A percentile compares a stretch with the other conserved stretches of the same genome.
Evolutionary conservation across 2,888 invertebrate species (phyloP).

Genomic region (Apodemia duryi): DNA sequence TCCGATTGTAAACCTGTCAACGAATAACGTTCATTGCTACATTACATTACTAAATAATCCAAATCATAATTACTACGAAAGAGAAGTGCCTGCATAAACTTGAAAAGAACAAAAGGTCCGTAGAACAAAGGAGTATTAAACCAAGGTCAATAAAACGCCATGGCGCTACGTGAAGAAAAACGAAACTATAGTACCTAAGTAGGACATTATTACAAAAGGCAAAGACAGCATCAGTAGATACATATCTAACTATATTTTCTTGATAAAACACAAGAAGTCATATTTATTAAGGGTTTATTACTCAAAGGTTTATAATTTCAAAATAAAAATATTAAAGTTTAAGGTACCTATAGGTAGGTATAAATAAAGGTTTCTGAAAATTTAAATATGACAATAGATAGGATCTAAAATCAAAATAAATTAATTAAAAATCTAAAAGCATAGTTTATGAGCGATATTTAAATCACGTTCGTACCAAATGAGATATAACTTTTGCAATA

Average conservation of each 20-base stretch:
- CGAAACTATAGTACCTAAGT: neutral
- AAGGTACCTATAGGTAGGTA: too few species aligned
- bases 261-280: neutral
- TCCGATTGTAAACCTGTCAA: constrained; percentile 16
- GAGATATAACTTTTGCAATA: constrained; percentile 2
- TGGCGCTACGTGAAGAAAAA: constrained; percentile 2
- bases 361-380: too few species aligned
- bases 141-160: constrained; percentile 11
- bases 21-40: neutral
- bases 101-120: neutral
- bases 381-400: too few species aligned
- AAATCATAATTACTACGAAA: constrained; percentile 1
- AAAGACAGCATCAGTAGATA: neutral
- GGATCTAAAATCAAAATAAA: too few species aligned
- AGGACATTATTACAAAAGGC: neutral
- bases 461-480: too few species aligned
- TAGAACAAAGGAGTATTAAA: constrained; percentile 1
- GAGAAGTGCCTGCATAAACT: constrained; percentile 10
- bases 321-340: too few species aligned
- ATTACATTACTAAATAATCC: neutral
- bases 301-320: too few species aligned
- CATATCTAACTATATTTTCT: neutral
- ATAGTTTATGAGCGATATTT: too few species aligned
- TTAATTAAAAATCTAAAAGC: too few species aligned
- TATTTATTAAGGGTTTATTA: neutral